Conservation (phyloP, 2,797 vertebrate species). For the Hozukius guyotensis region DNA sequence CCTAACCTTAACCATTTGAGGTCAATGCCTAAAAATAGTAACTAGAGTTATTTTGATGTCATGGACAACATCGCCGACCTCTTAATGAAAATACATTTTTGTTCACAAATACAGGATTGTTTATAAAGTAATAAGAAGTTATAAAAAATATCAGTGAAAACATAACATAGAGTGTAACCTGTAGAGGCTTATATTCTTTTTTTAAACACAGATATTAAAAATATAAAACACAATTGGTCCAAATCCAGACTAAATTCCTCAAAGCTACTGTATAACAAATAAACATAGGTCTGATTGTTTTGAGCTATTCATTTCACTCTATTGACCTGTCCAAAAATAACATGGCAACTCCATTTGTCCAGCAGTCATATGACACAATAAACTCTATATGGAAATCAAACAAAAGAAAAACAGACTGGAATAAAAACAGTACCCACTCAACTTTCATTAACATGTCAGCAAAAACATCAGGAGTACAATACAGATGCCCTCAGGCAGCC, state of each 20-base stretch:
- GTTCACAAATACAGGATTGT: conserved; percentile 4
- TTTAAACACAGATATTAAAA: background rate
- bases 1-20: no score
- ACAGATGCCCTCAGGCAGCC: conserved; percentile 53
- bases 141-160: conserved; percentile 22
- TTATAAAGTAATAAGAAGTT: conserved; percentile 5
- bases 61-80: background rate
- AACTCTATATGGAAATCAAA: conserved; percentile 36
- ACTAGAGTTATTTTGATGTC: background rate
- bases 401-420: conserved; percentile 2
- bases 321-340: conserved; percentile 46
- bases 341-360: conserved; percentile 11
- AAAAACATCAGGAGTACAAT: conserved; percentile 13
- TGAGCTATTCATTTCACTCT: conserved; percentile 22
- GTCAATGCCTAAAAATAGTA: background rate
- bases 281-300: conserved; percentile 25
- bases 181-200: background rate
- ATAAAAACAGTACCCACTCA: conserved; percentile 8
- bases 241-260: conserved; percentile 1
- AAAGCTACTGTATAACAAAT: conserved; percentile 15
- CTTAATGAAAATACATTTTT: conserved; percentile 1
- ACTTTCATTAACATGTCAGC: conserved; percentile 25
- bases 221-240: conserved; percentile 32
- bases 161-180: background rate
- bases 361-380: conserved; percentile 17